Conservation (phyloP, 2,113 vertebrate genomes). For the Cisticola juncidis region DNA sequence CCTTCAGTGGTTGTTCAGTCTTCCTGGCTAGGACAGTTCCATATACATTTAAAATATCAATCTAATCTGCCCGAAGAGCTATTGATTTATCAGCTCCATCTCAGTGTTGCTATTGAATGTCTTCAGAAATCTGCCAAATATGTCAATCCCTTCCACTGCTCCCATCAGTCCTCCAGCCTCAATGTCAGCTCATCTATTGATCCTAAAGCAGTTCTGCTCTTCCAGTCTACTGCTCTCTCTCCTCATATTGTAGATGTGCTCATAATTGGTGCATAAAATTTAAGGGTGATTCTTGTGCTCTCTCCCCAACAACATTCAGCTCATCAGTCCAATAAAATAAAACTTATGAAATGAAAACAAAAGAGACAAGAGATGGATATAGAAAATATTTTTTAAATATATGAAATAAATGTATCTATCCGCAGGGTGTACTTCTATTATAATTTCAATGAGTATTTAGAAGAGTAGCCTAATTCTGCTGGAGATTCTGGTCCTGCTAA, state of each 20-base stretch:
- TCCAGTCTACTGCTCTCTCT: constrained; percentile 34
- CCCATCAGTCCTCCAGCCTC: constrained; percentile 43
- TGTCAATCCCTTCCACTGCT: constrained; percentile 29
- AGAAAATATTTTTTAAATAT: not conserved
- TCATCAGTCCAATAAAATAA: not conserved
- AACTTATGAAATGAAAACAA: not conserved
- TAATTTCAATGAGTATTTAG: not conserved
- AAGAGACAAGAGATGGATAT: not conserved
- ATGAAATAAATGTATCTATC: not conserved
- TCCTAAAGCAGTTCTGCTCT: constrained; percentile 45
- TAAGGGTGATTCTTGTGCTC: not conserved
- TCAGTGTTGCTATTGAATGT: constrained; percentile 12
- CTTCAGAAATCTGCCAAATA: constrained; percentile 63
- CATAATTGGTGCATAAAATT: not conserved
- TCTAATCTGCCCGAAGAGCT: constrained; percentile 49
- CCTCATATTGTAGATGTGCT: not conserved
- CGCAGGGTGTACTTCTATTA: not conserved
- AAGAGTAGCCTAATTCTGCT: not conserved
- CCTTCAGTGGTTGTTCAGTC: not conserved
- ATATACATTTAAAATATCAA: constrained; percentile 66
- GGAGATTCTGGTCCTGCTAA: not conserved
- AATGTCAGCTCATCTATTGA: constrained; percentile 66
- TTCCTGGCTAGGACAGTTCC: constrained; percentile 21
- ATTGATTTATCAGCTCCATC: constrained; percentile 64
- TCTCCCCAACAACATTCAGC: not conserved